These are phyloP conservation scores for Hyphantria cunea DNA, from an alignment of 1,140 invertebrate species.

Conservation along the genomic window DNA sequence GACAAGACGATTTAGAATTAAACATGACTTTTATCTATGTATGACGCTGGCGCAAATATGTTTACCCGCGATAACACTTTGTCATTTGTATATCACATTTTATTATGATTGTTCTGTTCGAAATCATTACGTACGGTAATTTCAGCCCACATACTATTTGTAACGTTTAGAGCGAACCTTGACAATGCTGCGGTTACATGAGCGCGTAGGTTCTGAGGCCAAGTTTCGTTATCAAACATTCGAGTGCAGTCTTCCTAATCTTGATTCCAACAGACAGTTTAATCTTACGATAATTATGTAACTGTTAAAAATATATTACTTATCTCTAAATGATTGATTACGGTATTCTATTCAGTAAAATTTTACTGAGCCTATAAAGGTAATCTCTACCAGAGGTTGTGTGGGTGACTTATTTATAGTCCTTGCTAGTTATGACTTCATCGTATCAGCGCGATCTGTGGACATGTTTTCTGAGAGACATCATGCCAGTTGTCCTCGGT, in stretches of 20 bases:
- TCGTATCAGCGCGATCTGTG: slow-evolving; percentile 43
- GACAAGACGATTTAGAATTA: slow-evolving; percentile 20
- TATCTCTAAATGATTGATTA: too few relatives aligned
- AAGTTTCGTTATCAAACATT: slow-evolving; percentile 47
- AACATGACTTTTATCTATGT: slow-evolving; percentile 26
- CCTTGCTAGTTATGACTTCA: slow-evolving; percentile 68
- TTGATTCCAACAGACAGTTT: slow-evolving; percentile 37
- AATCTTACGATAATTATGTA: slow-evolving; percentile 9
- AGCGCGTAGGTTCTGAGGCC: slow-evolving; percentile 49
- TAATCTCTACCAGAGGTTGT: slow-evolving; percentile 49
- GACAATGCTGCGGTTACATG: slow-evolving; percentile 45
- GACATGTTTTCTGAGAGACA: slow-evolving; percentile 34
- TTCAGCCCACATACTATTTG: slow-evolving; percentile 33
- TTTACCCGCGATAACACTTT: slow-evolving; percentile 12
- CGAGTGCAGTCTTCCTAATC: slow-evolving; percentile 23
- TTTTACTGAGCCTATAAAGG: slow-evolving; percentile 37
- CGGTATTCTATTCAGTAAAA: too few relatives aligned
- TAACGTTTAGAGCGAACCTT: slow-evolving; percentile 34
- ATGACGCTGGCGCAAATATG: slow-evolving; percentile 24
- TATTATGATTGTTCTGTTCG: slow-evolving; percentile 22
- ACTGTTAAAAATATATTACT: too few relatives aligned
- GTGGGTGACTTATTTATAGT: slow-evolving; percentile 67
- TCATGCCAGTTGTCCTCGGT: slow-evolving; percentile 7
- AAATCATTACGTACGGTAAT: slow-evolving; percentile 27
- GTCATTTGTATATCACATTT: slow-evolving; percentile 17